These are phyloP conservation scores for Xestia xanthographa DNA, from an alignment of 2,888 invertebrate genomes.

Conservation along the genomic window DNA sequence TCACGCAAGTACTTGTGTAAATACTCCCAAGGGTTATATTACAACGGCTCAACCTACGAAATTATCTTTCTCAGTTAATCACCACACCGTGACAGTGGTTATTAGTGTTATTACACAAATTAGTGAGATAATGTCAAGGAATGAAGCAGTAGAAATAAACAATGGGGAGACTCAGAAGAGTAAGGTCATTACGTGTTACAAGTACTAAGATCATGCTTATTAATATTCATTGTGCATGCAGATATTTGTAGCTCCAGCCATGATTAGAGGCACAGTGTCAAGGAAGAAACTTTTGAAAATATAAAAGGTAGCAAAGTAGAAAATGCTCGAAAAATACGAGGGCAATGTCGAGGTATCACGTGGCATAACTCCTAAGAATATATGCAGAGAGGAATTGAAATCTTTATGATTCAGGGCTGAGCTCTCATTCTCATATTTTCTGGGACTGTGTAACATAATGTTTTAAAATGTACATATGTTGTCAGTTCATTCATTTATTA, in stretches of 20 bases:
- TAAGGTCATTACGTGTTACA: slow-evolving; percentile 47
- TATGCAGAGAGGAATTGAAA: slow-evolving; percentile 49
- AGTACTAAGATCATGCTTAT: slow-evolving; percentile 27
- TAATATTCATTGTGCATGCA: slow-evolving; percentile 23
- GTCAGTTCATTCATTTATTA: background rate
- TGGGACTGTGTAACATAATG: slow-evolving; percentile 9
- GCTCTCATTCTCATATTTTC: slow-evolving; percentile 1
- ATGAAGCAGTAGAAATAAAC: slow-evolving; percentile 60
- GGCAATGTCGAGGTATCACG: slow-evolving; percentile 36
- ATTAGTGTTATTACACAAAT: slow-evolving; percentile 64
- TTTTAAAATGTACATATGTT: background rate
- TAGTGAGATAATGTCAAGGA: slow-evolving; percentile 59
- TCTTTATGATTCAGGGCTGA: slow-evolving; percentile 42
- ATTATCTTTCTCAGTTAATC: slow-evolving; percentile 64
- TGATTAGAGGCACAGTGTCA: slow-evolving; percentile 48
- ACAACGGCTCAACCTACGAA: slow-evolving; percentile 47
- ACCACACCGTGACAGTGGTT: slow-evolving; percentile 58
- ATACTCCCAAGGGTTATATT: slow-evolving; percentile 49
- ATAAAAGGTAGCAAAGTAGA: slow-evolving; percentile 34
- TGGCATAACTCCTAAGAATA: slow-evolving; percentile 42
- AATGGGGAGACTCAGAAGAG: slow-evolving; percentile 57
- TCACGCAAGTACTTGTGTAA: slow-evolving; percentile 48
- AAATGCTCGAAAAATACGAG: slow-evolving; percentile 47
- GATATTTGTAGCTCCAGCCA: slow-evolving; percentile 20
- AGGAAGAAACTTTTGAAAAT: slow-evolving; percentile 21